phyloP scores from a whole-genome alignment of 2,888 invertebrate genomes.

The Drosophila gaucha region DNA sequence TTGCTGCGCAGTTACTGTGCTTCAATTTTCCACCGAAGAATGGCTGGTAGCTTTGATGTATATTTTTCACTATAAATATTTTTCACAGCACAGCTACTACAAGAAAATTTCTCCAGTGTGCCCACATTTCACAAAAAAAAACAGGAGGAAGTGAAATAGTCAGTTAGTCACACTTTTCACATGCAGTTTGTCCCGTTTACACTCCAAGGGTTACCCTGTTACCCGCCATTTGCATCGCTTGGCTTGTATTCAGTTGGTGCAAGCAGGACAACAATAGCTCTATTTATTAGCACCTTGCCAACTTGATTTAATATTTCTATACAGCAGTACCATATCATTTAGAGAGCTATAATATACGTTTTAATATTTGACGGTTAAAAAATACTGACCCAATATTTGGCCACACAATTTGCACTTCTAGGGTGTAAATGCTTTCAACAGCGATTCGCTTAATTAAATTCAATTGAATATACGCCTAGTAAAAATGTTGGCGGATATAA shows the following conservation, averaged over 20 bases:
- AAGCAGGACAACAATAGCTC: conserved; percentile 21
- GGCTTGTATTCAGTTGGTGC: conserved; percentile 12
- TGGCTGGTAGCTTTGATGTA: conserved; percentile 57
- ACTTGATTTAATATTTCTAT: conserved; percentile 2
- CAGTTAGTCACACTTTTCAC: conserved; percentile 55
- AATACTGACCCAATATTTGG: conserved; percentile 8
- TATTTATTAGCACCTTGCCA: conserved; percentile 22
- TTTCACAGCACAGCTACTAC: conserved; percentile 79
- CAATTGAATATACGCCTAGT: conserved; percentile 24
- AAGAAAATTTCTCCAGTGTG: conserved; percentile 80
- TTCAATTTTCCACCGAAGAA: conserved; percentile 55
- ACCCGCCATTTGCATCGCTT: conserved; percentile 53
- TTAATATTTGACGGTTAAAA: background rate
- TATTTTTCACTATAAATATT: conserved; percentile 75
- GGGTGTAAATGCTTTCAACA: background rate
- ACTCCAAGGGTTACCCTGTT: conserved; percentile 11
- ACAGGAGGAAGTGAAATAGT: conserved; percentile 57
- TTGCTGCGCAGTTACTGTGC: conserved; percentile 51
- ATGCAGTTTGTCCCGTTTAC: conserved; percentile 25
- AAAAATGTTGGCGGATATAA: conserved; percentile 49
- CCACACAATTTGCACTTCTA: conserved; percentile 6
- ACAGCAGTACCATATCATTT: conserved; percentile 3
- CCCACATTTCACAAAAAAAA: conserved; percentile 59
- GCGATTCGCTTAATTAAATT: conserved; percentile 37
- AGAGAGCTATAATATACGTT: background rate